These are phyloP conservation scores for Pantala flavescens DNA, from an alignment of 1,140 invertebrate genomes.

Conservation along the genomic window DNA sequence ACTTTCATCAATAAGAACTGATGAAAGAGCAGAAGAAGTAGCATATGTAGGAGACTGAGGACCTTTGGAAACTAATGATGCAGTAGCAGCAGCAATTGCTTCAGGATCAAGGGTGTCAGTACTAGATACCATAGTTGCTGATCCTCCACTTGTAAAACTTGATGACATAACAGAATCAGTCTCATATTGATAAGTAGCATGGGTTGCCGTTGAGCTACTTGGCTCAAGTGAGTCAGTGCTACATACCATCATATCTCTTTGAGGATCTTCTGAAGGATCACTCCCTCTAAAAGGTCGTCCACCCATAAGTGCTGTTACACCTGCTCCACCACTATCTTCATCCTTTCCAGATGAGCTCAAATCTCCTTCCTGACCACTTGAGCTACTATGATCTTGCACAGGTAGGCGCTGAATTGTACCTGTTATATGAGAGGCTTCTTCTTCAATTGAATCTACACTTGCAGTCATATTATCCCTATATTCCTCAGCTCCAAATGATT, in stretches of 20 bases:
- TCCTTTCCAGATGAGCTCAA: slow-evolving; percentile 37
- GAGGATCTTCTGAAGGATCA: slow-evolving; percentile 22
- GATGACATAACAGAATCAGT: slow-evolving; percentile 71
- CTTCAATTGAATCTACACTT: slow-evolving; percentile 41
- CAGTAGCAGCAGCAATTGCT: slow-evolving; percentile 17
- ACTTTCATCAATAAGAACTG: background rate
- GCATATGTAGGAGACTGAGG: background rate
- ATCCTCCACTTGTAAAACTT: slow-evolving; percentile 65
- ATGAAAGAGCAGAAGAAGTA: background rate
- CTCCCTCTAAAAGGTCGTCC: slow-evolving; percentile 28
- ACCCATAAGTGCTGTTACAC: slow-evolving; percentile 28
- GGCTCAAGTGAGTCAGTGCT: slow-evolving; percentile 57
- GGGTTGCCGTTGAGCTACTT: slow-evolving; percentile 63
- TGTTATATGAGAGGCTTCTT: slow-evolving; percentile 34
- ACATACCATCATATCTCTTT: slow-evolving; percentile 45
- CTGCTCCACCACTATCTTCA: slow-evolving; percentile 30
- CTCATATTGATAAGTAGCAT: slow-evolving; percentile 73
- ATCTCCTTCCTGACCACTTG: slow-evolving; percentile 35
- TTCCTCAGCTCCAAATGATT: slow-evolving; percentile 26
- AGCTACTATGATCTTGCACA: slow-evolving; percentile 35
- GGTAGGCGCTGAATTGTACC: slow-evolving; percentile 25
- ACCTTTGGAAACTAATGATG: background rate
- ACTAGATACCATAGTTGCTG: slow-evolving; percentile 60
- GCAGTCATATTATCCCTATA: slow-evolving; percentile 24
- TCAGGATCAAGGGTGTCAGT: slow-evolving; percentile 51